Evolutionary conservation across 2,888 invertebrate genomes (phyloP), one percentile per base, ranked within the genome.

Genomic region (Neoascia interrupta): DNA sequence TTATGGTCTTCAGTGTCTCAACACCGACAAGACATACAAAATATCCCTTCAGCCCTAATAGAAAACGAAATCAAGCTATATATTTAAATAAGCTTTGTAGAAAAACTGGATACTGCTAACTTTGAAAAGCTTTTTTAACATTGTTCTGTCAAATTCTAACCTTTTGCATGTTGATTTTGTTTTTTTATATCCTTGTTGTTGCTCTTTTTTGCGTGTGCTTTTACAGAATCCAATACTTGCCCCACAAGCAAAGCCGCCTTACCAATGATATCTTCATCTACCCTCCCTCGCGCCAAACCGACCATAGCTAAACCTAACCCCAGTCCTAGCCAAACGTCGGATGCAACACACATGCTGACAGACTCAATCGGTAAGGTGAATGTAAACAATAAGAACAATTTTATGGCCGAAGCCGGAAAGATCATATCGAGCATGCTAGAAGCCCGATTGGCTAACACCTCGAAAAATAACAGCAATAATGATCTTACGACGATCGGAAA

Each of bases 341-440:
- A 79, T 37, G 83, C 83, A 4, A 88, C 87, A 0, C 83, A 86
- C 23, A 84, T 88, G 86, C 70, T 89, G n/a, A 81, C 87, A 15
- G 85, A 86, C 15, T 88, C 89, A 2, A 83, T 88, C 47, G 85
- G 86, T 23, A 84, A 84, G 69, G 85, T 89, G 3, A 84, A 87
- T 43, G 84, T 85, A 80, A 85, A 85, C 13, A 82, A 86, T 8
- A 85, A 86, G 34, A 84, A 85, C 19, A 87, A 87, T 28, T 88
- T 88, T 26, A 87, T 87, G 85, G 82, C 85, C 16, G 87, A 89
- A 63, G 88, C 88, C 5, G 86, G 88, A 4, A 88, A 88, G 70
- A 87, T 89, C 11, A 85, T 89, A 10, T 86, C 88, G n/a, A 86
- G 83, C 51, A 89, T 89, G 88, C 64, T 89, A 60, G 88, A 88